A percentile compares a stretch with the other conserved stretches of the same genome.
Conservation (phyloP, 1,140 invertebrate species). For the Mycetomoellerius zeteki region DNA sequence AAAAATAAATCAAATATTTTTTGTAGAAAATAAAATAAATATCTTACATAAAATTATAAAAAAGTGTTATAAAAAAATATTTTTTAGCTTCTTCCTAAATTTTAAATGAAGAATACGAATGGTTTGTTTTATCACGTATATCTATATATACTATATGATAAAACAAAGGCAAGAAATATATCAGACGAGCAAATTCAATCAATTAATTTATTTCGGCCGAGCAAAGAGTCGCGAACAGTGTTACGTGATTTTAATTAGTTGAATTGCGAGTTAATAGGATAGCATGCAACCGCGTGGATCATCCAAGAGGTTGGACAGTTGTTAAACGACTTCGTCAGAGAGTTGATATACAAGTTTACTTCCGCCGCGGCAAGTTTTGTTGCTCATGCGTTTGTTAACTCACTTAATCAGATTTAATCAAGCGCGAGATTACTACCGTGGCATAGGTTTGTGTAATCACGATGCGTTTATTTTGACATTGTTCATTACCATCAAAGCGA, state of each 20-base stretch:
- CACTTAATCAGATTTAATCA: constrained; percentile 12
- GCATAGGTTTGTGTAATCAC: constrained; percentile 12
- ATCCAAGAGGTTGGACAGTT: constrained; percentile 25
- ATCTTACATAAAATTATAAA: not conserved
- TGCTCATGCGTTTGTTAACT: constrained; percentile 1
- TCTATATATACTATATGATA: not conserved
- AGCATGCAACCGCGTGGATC: constrained; percentile 4
- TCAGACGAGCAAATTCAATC: not conserved
- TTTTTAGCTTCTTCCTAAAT: not conserved
- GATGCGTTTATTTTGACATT: not conserved
- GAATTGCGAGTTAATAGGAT: constrained; percentile 23
- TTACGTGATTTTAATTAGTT: constrained; percentile 49
- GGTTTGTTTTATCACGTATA: not conserved
- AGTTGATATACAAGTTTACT: constrained; percentile 8
- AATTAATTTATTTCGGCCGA: constrained; percentile 1
- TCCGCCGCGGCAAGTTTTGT: constrained; percentile 2
- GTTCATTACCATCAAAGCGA: not conserved
- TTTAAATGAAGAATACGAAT: constrained; percentile 1
- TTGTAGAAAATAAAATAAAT: not conserved
- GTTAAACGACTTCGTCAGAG: constrained; percentile 26
- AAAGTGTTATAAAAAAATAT: not conserved
- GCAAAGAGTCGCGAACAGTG: not conserved
- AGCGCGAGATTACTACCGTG: not conserved
- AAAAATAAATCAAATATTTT: not conserved
- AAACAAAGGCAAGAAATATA: not conserved